These are phyloP conservation scores for Alectura lathami DNA, from an alignment of 2,113 vertebrate genomes.

Conservation along the genomic window DNA sequence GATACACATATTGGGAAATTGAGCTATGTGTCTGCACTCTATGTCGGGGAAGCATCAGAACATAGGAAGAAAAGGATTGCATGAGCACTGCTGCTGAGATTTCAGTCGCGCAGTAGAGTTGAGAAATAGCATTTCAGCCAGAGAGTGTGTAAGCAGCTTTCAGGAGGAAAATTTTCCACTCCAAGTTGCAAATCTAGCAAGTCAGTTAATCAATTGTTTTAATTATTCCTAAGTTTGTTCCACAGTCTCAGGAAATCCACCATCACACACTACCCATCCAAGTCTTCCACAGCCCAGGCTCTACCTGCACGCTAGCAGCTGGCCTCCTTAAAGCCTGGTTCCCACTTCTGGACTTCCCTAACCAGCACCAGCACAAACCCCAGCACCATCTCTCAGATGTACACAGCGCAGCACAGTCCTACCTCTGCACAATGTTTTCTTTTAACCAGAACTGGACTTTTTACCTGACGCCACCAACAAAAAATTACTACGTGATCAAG, in stretches of 20 bases:
- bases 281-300: neutral
- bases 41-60: neutral
- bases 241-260: neutral
- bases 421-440: neutral
- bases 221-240: neutral
- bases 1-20: neutral
- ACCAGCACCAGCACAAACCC: neutral
- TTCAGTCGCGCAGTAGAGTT: neutral
- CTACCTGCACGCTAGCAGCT: neutral
- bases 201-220: neutral
- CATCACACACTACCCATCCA: neutral
- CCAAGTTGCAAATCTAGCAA: neutral
- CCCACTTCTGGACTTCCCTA: neutral
- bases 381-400: neutral
- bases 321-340: neutral
- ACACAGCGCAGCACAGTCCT: neutral
- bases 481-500: neutral
- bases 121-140: neutral
- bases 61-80: neutral
- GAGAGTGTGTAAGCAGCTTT: neutral
- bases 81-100: neutral
- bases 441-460: neutral
- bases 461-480: neutral
- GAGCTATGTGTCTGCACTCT: neutral
- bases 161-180: neutral